Evolutionary conservation across 2,888 invertebrate species (phyloP).

Genomic region (Osedax frankpressi): DNA sequence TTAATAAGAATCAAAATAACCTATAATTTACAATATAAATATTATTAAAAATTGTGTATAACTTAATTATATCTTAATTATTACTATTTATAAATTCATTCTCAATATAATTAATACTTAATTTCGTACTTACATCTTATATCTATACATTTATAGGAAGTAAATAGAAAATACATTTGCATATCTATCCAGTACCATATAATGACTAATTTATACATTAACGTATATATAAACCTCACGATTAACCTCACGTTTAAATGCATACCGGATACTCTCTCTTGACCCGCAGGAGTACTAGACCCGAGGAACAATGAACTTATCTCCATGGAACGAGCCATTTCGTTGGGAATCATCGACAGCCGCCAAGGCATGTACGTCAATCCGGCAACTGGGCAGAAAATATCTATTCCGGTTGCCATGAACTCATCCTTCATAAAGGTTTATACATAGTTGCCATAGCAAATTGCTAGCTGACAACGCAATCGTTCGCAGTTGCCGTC

Average conservation of each 20-base stretch:
- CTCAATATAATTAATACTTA: no score
- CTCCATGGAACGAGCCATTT: constrained; percentile 23
- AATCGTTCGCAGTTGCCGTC: no score
- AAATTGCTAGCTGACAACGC: no score
- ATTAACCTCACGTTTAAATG: background rate
- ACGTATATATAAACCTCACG: background rate
- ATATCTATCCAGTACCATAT: background rate
- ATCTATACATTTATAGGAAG: background rate
- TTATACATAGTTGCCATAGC: no score
- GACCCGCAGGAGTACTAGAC: constrained; percentile 21
- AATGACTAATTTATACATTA: background rate
- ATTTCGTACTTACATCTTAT: no score
- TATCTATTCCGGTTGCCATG: constrained; percentile 37
- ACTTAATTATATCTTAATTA: no score
- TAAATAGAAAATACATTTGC: background rate
- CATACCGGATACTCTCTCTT: background rate
- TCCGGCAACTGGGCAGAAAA: constrained; percentile 20
- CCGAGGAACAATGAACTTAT: constrained; percentile 22
- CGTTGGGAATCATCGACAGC: constrained; percentile 23
- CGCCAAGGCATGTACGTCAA: constrained; percentile 23
- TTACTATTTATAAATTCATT: no score
- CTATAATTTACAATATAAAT: no score
- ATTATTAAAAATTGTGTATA: no score
- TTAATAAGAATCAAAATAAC: no score
- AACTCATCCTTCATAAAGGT: constrained; percentile 33